These are phyloP conservation scores for Ptychobarbus kaznakovi DNA, from an alignment of 2,797 vertebrate species.

Conservation along the genomic window DNA sequence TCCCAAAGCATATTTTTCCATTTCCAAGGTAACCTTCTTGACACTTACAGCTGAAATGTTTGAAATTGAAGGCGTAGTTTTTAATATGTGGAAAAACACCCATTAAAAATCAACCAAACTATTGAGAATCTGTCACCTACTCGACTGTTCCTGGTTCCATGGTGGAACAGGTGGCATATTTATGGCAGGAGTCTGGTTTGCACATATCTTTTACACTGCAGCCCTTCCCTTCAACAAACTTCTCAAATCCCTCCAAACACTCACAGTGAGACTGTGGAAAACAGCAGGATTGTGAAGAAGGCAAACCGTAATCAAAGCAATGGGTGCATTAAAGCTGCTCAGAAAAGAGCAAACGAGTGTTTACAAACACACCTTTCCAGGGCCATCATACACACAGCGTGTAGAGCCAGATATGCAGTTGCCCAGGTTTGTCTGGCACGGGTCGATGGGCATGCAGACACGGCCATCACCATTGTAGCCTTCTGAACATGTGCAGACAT, in stretches of 20 bases:
- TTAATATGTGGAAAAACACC: conserved; percentile 1
- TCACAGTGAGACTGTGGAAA: conserved; percentile 87
- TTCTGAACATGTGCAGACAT: conserved; percentile 81
- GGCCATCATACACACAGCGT: conserved; percentile 83
- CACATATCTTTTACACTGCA: conserved; percentile 84
- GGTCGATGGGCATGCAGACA: conserved; percentile 85
- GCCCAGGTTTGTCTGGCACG: conserved; percentile 82
- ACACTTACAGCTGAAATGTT: conserved; percentile 83
- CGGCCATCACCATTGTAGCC: conserved; percentile 87
- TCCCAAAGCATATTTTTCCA: conserved; percentile 86
- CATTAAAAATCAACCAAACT: neutral
- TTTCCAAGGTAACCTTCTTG: conserved; percentile 82
- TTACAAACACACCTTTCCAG: conserved; percentile 79
- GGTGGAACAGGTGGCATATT: conserved; percentile 83
- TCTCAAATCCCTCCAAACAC: conserved; percentile 84
- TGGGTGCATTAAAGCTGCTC: neutral
- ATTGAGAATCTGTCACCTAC: conserved; percentile 76
- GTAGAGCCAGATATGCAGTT: conserved; percentile 79
- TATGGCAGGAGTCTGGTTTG: conserved; percentile 81
- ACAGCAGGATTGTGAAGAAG: conserved; percentile 64
- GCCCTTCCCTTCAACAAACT: conserved; percentile 70
- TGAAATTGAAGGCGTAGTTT: neutral
- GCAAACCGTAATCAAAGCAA: neutral
- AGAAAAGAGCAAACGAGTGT: neutral
- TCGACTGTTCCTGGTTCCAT: conserved; percentile 73